Evolutionary conservation across 2,113 vertebrate species (phyloP), one percentile per base, ranked within the genome.

Genomic region (Chaetorhynchus papuensis): DNA sequence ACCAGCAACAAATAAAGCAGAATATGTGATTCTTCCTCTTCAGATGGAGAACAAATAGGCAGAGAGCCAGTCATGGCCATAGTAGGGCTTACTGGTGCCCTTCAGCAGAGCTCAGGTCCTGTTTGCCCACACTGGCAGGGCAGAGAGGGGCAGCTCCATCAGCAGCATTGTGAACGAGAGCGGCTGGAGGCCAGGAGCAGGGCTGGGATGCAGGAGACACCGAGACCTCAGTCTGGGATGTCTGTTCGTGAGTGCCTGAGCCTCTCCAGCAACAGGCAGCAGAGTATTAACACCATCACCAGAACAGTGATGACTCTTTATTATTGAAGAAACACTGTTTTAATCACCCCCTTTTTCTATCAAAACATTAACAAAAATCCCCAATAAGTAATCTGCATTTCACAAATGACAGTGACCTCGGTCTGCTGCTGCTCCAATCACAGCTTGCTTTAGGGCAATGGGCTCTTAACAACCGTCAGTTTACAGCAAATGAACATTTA

Each of bases 401-500:
- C 92, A 78, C 76, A 94, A 93, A 97, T 78, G 86, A 60, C 7
- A 64, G 83, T 87, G 92, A 96, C 95, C 90, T 83, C 28, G 10
- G 77, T 81, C 86, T 87, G 9, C 86, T 81, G 85, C 83, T 61
- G 68, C 85, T 86, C 70, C 56, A 75, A 74, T 60, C 86, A 78
- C 5, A 71, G 75, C 68, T 96, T 85, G 83, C 95, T 96, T 83
- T 60, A 96, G 93, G 93, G 94, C 93, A 94, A 89, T 27, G 35
- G 85, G 77, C 83, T 95, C 88, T 90, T 94, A 96, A 95, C 72
- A 96, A 75, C 41, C 3, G 0, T 89, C 83, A 79, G 76, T 94
- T 93, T 93, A 89, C 65, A 96, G 83, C 85, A 95, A 90, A 95
- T 50, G 90, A 95, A 90, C 80, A 88, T 87, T 89, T 89, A 91